Conservation (phyloP, 2,797 vertebrate species). For the Rhabdomys pumilio region DNA sequence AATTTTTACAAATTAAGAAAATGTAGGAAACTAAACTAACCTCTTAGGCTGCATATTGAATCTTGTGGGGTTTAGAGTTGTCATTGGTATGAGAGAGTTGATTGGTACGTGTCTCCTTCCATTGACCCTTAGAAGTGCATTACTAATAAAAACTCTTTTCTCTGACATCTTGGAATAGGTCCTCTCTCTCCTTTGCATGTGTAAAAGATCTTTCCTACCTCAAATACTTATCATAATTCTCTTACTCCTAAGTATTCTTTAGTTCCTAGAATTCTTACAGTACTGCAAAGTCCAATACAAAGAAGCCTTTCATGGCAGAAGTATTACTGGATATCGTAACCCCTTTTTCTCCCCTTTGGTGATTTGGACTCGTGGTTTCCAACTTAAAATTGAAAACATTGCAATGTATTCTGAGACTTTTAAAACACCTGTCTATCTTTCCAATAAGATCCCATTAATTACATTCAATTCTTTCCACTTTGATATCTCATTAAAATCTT, state of each 20-base stretch:
- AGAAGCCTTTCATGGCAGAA: slow-evolving; percentile 72
- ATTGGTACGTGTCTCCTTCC: slow-evolving; percentile 43
- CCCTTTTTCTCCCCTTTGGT: slow-evolving; percentile 35
- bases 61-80: slow-evolving; percentile 35
- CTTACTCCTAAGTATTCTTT: slow-evolving; percentile 57
- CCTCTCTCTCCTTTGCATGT: slow-evolving; percentile 65
- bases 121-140: slow-evolving; percentile 58
- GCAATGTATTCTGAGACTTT: slow-evolving; percentile 78
- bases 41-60: slow-evolving; percentile 74
- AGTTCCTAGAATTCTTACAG: slow-evolving; percentile 80
- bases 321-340: slow-evolving; percentile 64
- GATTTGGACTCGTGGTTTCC: slow-evolving; percentile 65
- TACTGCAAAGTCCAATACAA: slow-evolving; percentile 60
- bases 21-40: slow-evolving; percentile 70
- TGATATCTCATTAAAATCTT: slow-evolving; percentile 95
- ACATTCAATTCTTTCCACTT: slow-evolving; percentile 92
- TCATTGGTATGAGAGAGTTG: slow-evolving; percentile 43
- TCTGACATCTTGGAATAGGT: slow-evolving; percentile 72
- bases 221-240: slow-evolving; percentile 40
- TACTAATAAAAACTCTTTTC: slow-evolving; percentile 69
- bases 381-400: slow-evolving; percentile 83
- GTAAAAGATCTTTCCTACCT: slow-evolving; percentile 63
- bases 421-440: slow-evolving; percentile 87
- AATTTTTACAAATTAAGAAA: slow-evolving; percentile 72
- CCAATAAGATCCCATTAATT: slow-evolving; percentile 91